Evolutionary conservation across 2,797 vertebrate genomes (phyloP), one percentile per base, ranked within the genome.

Genomic region (Myotis findleyi): DNA sequence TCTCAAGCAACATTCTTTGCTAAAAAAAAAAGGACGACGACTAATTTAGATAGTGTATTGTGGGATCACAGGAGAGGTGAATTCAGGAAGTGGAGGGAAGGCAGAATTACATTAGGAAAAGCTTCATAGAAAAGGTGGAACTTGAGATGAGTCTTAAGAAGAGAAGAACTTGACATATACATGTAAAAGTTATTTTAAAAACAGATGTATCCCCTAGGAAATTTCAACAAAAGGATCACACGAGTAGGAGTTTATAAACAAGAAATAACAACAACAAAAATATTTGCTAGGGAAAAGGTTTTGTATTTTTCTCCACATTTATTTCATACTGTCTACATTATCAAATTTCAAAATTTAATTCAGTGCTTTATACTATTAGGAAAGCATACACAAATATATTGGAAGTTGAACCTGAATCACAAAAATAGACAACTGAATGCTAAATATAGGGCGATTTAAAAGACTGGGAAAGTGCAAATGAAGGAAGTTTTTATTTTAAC

Each of bases 141-240:
- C 6, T 77, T 86, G 30, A 82, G 5, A 90, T 36, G 8, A 21
- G 6, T 72, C 10, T 59, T 71, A 81, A 77, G 8, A 49, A 53
- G 2, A 51, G 12, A 81, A 21, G 18, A 55, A 38, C 23, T 55
- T 10, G 41, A 8, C 41, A 53, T 59, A 62, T 16, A 33, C 25
- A 47, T 87, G 23, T 41, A 83, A 79, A 62, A 3, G 3, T 8
- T 85, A 36, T 81, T 95, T 81, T 11, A 92, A 38, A 93, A 93
- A 13, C 0, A 0, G n/a, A 66, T 36, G 79, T 27, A 68, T 36
- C 82, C 16, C 11, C 5, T 62, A 73, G 47, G 4, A 21, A 93
- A 82, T 73, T 69, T 81, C n/a, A 87, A 47, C 20, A 80, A 36
- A 89, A 80, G 3, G 9, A 71, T 91, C 2, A n/a, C 30, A 38